phyloP scores from a whole-genome alignment of 2,113 vertebrate genomes.

The Phalacrocorax pelagicus region DNA sequence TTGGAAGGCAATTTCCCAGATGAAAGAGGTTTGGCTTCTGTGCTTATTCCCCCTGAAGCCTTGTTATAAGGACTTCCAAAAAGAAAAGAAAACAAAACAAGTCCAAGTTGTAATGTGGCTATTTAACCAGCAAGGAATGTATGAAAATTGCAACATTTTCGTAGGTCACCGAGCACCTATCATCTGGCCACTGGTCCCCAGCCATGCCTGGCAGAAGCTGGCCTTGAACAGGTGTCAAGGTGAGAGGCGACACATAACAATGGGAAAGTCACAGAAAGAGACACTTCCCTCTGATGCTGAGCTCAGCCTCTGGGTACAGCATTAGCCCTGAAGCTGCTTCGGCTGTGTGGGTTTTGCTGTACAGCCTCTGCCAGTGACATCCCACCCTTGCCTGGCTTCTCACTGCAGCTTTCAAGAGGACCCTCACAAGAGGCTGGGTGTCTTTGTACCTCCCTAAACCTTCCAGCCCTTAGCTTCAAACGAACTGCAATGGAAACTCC shows the following conservation, averaged over 20 bases:
- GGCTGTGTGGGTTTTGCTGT: background rate
- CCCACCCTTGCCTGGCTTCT: background rate
- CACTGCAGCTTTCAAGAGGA: background rate
- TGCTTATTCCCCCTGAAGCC: background rate
- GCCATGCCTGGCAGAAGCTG: background rate
- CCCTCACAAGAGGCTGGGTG: background rate
- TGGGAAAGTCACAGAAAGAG: background rate
- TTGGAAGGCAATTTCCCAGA: background rate
- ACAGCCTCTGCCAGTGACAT: background rate
- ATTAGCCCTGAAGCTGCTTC: too few species aligned
- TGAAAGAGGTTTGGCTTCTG: background rate
- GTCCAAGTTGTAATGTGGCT: background rate
- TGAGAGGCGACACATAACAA: rapidly evolving
- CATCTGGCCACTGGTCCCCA: background rate
- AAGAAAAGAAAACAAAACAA: background rate
- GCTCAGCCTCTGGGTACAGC: background rate
- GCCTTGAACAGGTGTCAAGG: rapidly evolving
- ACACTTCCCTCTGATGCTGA: rapidly evolving
- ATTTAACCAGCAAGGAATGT: background rate
- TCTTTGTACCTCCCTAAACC: background rate
- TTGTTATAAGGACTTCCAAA: background rate
- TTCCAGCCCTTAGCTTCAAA: background rate
- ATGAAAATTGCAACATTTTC: background rate
- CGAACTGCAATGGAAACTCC: background rate
- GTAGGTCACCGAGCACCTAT: background rate